Evolutionary conservation across 2,888 invertebrate species (phyloP), one percentile per base, ranked within the genome.

Genomic region (Neoscelio sp.): DNA sequence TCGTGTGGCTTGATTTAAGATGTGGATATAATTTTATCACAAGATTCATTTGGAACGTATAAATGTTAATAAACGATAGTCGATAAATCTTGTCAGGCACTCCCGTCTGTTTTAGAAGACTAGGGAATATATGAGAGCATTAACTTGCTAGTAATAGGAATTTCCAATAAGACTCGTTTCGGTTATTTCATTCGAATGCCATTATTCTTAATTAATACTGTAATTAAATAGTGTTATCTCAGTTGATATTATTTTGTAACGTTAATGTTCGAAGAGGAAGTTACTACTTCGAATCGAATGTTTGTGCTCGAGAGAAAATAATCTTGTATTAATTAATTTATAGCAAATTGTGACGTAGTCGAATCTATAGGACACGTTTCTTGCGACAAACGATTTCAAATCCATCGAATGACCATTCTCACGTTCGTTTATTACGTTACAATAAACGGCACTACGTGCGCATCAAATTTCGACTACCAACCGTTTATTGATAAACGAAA

Each of bases 341-440:
- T n/a, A n/a, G n/a, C n/a, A n/a, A n/a, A n/a, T n/a, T n/a, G n/a
- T n/a, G n/a, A n/a, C n/a, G n/a, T n/a, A n/a, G n/a, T n/a, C n/a
- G n/a, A n/a, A n/a, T n/a, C n/a, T n/a, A n/a, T n/a, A n/a, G n/a
- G n/a, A n/a, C n/a, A n/a, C 33, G n/a, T 33, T 33, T 52, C 10
- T 42, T 58, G 58, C 12, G 28, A 42, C 15, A 17, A 28, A n/a
- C 13, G 10, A 12, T 15, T 42, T 40, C 17, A 15, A 44, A 44
- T 40, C 28, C 60, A 44, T 44, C 56, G 40, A 56, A 40, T 56
- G 28, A 40, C 33, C 50, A 28, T 33, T 54, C 23, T 13, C 18
- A 7, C 35, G 12, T 18, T 20, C 12, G 17, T 60, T 60, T 30
- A 60, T 60, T 44, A 60, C 30, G 60, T 60, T 60, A 60, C 60